Conservation (phyloP, 2,113 vertebrate genomes). For the Neodon shergylaensis region DNA sequence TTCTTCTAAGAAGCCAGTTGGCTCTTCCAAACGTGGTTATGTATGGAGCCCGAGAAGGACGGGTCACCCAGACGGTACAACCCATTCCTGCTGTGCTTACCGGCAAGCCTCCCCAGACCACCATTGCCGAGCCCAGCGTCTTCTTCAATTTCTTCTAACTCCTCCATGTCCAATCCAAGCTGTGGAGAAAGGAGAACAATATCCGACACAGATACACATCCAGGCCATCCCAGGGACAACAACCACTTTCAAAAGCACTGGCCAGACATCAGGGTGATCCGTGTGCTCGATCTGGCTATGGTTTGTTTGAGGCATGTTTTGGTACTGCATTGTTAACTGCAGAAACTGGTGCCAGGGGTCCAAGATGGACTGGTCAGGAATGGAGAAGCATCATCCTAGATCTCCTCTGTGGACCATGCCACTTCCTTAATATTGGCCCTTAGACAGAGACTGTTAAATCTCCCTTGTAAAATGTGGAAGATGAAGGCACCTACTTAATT, state of each 20-base stretch:
- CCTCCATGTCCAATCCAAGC: slow-evolving; percentile 98
- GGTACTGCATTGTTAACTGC: too few species aligned
- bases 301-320: not conserved
- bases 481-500: not conserved
- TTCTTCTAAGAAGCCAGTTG: not conserved
- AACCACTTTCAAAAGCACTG: not conserved
- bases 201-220: not conserved
- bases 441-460: not conserved
- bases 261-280: not conserved
- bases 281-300: not conserved
- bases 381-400: not conserved
- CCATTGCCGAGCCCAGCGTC: slow-evolving; percentile 98
- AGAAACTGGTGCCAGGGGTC: not conserved
- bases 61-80: not conserved
- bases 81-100: slow-evolving; percentile 82
- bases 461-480: not conserved
- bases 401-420: not conserved
- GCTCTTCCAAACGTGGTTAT: not conserved
- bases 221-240: not conserved
- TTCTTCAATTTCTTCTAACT: slow-evolving; percentile 98
- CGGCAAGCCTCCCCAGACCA: slow-evolving; percentile 96
- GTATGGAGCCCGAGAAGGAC: not conserved
- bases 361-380: not conserved
- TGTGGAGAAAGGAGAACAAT: slow-evolving; percentile 58
- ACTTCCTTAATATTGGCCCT: not conserved